A percentile compares a stretch with the other conserved stretches of the same genome.
phyloP scores from a whole-genome alignment of 2,888 invertebrate genomes.

The Protonemura montana region DNA sequence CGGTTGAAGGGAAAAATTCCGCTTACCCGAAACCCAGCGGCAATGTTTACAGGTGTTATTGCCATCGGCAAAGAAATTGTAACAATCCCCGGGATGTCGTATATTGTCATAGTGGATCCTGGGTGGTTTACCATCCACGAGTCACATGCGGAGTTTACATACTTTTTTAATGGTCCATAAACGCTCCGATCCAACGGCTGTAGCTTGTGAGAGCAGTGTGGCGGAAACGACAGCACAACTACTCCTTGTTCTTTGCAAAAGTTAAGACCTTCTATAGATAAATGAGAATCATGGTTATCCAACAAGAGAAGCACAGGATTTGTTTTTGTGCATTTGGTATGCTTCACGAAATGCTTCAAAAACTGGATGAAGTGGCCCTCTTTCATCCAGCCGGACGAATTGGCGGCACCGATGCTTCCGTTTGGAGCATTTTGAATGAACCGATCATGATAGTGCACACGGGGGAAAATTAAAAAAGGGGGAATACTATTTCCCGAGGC shows the following conservation, averaged over 20 bases:
- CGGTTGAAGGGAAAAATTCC: slow-evolving; percentile 52
- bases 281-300: slow-evolving; percentile 53
- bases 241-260: slow-evolving; percentile 55
- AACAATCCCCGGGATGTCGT: slow-evolving; percentile 46
- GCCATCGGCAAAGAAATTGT: slow-evolving; percentile 47
- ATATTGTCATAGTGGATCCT: slow-evolving; percentile 54
- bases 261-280: slow-evolving; percentile 51
- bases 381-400: slow-evolving; percentile 53
- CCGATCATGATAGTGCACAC: slow-evolving; percentile 50
- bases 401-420: slow-evolving; percentile 54
- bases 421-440: slow-evolving; percentile 56
- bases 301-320: slow-evolving; percentile 51
- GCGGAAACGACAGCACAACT: slow-evolving; percentile 54
- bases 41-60: slow-evolving; percentile 48
- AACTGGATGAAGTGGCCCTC: slow-evolving; percentile 51
- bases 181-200: slow-evolving; percentile 55
- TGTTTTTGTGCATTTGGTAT: slow-evolving; percentile 48
- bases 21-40: slow-evolving; percentile 48
- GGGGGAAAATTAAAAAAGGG: slow-evolving; percentile 57
- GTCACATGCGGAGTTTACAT: slow-evolving; percentile 52
- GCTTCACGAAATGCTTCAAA: slow-evolving; percentile 52
- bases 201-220: slow-evolving; percentile 55
- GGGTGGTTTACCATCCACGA: slow-evolving; percentile 53
- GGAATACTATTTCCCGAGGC: slow-evolving; percentile 56
- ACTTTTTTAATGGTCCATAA: slow-evolving; percentile 55